phyloP scores from a whole-genome alignment of 2,888 invertebrate genomes.

The Zygothrica quintamaculata region DNA sequence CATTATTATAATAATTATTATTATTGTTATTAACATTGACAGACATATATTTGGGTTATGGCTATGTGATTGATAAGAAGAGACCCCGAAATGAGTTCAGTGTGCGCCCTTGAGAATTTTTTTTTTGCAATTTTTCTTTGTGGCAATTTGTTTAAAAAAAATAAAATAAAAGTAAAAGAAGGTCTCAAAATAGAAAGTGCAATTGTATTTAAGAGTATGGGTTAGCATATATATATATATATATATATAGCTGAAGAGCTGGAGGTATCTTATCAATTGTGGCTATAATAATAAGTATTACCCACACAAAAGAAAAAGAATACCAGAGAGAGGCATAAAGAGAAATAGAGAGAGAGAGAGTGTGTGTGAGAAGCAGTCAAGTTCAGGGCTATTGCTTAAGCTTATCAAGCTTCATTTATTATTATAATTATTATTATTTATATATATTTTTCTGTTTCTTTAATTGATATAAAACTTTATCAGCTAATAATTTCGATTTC shows the following conservation, averaged over 20 bases:
- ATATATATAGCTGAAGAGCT: too few species aligned
- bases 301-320: too few species aligned
- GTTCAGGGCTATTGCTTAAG: constrained; percentile 33
- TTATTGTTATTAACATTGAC: constrained; percentile 45
- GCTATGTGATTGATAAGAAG: constrained; percentile 19
- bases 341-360: too few species aligned
- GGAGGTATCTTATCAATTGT: too few species aligned
- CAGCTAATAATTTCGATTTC: too few species aligned
- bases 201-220: not conserved
- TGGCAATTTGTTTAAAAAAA: constrained; percentile 17
- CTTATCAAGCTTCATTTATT: constrained; percentile 11
- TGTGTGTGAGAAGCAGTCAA: constrained; percentile 24
- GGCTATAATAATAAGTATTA: not conserved
- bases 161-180: not conserved
- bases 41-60: constrained; percentile 40
- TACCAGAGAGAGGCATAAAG: too few species aligned
- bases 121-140: constrained; percentile 10
- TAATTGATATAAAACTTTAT: too few species aligned
- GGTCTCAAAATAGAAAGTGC: constrained; percentile 47
- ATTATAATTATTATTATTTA: not conserved
- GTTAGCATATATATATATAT: too few species aligned
- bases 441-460: too few species aligned
- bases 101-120: constrained; percentile 32
- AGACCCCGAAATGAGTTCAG: constrained; percentile 25
- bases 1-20: constrained; percentile 3